These are phyloP conservation scores for Rachycentron canadum DNA, from an alignment of 2,797 vertebrate genomes.

Conservation along the genomic window DNA sequence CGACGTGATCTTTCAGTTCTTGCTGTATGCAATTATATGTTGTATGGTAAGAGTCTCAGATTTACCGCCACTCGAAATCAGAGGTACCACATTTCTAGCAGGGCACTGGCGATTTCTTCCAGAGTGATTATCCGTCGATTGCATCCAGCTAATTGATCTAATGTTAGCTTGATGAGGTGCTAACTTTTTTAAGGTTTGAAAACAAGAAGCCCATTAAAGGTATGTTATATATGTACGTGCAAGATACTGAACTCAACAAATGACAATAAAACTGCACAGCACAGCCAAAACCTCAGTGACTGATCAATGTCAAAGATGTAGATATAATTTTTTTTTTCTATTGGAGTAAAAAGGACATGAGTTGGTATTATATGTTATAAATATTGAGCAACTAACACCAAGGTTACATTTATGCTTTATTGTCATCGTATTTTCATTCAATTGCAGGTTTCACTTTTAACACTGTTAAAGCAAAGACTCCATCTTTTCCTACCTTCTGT, in stretches of 20 bases:
- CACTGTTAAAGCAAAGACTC: neutral
- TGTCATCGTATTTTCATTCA: neutral
- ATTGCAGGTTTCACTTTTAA: neutral
- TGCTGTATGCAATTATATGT: neutral
- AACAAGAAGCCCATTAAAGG: neutral
- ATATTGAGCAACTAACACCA: neutral
- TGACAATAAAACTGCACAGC: neutral
- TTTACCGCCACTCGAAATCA: neutral
- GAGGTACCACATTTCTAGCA: neutral
- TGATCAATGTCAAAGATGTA: neutral
- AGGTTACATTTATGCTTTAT: neutral
- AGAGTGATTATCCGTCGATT: neutral
- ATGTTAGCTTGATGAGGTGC: neutral
- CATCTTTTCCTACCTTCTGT: neutral
- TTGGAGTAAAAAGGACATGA: neutral
- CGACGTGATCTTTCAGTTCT: neutral
- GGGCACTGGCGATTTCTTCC: neutral
- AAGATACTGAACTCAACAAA: neutral
- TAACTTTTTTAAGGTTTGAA: neutral
- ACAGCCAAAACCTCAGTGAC: neutral
- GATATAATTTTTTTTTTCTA: no score
- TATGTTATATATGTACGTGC: neutral
- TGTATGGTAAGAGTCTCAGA: neutral
- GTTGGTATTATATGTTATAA: neutral
- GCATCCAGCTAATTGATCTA: neutral